Evolutionary conservation across 2,113 vertebrate species (phyloP).

Genomic region (Lontra canadensis): DNA sequence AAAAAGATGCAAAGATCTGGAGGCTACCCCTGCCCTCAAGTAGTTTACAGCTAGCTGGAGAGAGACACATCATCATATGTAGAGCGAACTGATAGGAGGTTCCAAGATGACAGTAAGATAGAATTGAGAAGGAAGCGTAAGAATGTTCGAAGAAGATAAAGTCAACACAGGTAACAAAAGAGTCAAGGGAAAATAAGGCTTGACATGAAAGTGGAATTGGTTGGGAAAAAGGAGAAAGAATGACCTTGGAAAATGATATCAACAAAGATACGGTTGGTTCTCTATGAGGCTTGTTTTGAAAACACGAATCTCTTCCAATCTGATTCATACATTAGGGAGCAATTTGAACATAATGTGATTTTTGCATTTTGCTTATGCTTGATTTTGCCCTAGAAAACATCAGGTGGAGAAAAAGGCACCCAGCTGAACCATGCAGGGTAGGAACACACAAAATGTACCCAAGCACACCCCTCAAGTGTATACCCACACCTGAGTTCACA

Average conservation of each 20-base stretch:
- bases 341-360: neutral
- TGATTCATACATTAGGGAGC: neutral
- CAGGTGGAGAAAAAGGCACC: neutral
- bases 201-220: neutral
- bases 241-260: neutral
- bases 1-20: neutral
- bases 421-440: neutral
- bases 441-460: neutral
- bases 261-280: neutral
- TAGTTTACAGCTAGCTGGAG: neutral
- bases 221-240: neutral
- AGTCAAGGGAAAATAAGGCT: neutral
- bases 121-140: neutral
- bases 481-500: neutral
- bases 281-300: neutral
- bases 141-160: neutral
- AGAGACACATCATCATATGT: neutral
- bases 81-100: neutral
- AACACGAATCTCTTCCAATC: conserved; percentile 5
- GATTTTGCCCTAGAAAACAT: neutral
- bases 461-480: neutral
- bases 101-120: neutral
- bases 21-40: neutral
- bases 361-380: conserved; percentile 14
- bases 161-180: neutral